phyloP scores from a whole-genome alignment of 1,140 invertebrate species.

The Neuroterus valhalla region DNA sequence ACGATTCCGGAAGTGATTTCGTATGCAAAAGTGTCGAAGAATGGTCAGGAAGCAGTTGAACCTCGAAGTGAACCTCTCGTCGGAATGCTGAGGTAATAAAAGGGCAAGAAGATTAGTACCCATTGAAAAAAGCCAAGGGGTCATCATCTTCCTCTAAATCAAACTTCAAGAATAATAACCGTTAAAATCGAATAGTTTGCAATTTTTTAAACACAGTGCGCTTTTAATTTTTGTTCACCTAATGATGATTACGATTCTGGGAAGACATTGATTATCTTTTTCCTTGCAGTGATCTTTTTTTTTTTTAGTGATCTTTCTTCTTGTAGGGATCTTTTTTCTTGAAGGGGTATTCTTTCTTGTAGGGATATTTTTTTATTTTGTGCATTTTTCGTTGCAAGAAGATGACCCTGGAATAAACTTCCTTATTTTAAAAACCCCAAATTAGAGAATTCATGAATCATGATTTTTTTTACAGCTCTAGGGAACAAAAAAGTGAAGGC shows the following conservation, averaged over 20 bases:
- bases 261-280: too few relatives aligned
- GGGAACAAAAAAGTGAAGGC: conserved; percentile 25
- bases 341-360: too few relatives aligned
- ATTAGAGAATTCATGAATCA: conserved; percentile 13
- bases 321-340: not conserved
- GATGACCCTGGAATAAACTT: not conserved
- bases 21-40: conserved; percentile 66
- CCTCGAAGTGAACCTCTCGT: conserved; percentile 6
- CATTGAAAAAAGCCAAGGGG: conserved; percentile 6
- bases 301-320: too few relatives aligned
- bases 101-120: not conserved
- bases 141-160: not conserved
- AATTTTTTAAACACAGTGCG: not conserved
- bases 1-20: conserved; percentile 54
- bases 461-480: conserved; percentile 5
- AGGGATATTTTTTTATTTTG: not conserved
- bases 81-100: conserved; percentile 18
- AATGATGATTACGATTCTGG: too few relatives aligned
- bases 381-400: not conserved
- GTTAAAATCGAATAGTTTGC: not conserved
- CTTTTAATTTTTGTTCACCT: too few relatives aligned
- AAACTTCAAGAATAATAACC: not conserved
- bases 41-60: conserved; percentile 51
- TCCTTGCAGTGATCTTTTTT: not conserved
- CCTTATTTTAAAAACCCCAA: not conserved